Evolutionary conservation across 2,888 invertebrate species (phyloP).

Genomic region (Linnaemya vulpina): DNA sequence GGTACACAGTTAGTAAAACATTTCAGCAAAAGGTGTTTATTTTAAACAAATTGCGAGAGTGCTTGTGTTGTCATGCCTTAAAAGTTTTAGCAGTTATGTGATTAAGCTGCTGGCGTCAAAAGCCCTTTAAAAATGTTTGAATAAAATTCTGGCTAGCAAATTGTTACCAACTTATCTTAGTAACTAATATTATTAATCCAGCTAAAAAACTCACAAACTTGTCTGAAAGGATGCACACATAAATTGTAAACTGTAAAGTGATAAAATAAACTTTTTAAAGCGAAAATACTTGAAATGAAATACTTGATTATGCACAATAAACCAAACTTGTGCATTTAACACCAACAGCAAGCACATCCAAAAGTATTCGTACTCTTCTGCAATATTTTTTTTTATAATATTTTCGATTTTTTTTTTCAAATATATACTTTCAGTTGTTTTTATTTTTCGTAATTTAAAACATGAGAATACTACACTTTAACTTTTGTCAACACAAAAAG

Average conservation of each 20-base stretch:
- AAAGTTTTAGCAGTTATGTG: too few species aligned
- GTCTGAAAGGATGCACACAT: background rate
- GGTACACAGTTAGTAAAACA: too few species aligned
- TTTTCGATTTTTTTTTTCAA: too few species aligned
- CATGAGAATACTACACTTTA: constrained; percentile 44
- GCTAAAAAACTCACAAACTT: background rate
- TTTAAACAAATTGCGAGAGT: too few species aligned
- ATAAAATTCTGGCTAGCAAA: background rate
- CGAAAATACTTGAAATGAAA: constrained; percentile 17
- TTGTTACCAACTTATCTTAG: background rate
- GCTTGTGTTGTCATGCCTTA: too few species aligned
- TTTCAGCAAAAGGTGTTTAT: too few species aligned
- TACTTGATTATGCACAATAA: constrained; percentile 7
- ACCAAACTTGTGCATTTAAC: constrained; percentile 22
- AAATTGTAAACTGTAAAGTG: constrained; percentile 35
- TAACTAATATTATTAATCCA: background rate
- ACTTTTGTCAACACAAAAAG: constrained; percentile 41
- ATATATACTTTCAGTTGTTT: background rate
- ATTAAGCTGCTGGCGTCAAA: too few species aligned
- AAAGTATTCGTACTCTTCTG: background rate
- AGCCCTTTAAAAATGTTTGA: background rate
- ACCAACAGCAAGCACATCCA: background rate
- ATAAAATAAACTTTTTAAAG: constrained; percentile 42
- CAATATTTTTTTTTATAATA: too few species aligned
- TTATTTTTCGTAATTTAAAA: constrained; percentile 26